Base-by-base conservation (phyloP, 2,113 vertebrate genomes). In the Peromyscus polionotus region DNA sequence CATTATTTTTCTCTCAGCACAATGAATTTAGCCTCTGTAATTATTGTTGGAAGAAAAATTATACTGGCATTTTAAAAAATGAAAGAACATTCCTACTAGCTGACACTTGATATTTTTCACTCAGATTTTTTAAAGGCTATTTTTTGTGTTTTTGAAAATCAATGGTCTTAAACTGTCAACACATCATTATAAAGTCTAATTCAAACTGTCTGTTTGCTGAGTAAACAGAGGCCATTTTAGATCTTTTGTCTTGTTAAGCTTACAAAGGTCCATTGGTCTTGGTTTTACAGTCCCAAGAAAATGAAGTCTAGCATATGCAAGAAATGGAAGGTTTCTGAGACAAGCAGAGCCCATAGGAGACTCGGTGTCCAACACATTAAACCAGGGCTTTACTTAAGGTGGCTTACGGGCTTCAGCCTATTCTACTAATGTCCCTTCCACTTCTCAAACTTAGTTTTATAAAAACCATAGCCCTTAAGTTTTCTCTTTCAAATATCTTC, bases 61-160 rank as follows among this genome's bases (percentile, higher is more conserved):
- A 94, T 39, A 85, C 67, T 83, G 92, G 45, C 85, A 94, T 89
- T 95, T 83, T 81, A 90, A 96, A 96, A 95, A 95, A 94, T 90
- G 84, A 96, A 54, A 85, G 39, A 92, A 92, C 75, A 92, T 85
- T 97, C 94, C 88, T 75, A 94, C 48, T 88, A 90, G 67, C 39
- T 97, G 91, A 91, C 81, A 96, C 80, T 92, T 96, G 88, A 86
- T 95, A 97, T 91, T 95, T 97, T 93, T 72, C 51, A 97, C n/a
- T 54, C 42, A n/a, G 11, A 57, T 42, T 75, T 95, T 85, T 87
- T 48, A 93, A 95, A 92, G 88, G n/a, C 65, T 93, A 88, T 92
- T 86, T 94, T 94, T 95, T 83, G 85, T 90, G 92, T 81, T 95
- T 96, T 98, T 83, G 28, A 73, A 96, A 95, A 92, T 3, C 85